Conservation (phyloP, 2,797 vertebrate genomes). For the Tarsius wallacei region DNA sequence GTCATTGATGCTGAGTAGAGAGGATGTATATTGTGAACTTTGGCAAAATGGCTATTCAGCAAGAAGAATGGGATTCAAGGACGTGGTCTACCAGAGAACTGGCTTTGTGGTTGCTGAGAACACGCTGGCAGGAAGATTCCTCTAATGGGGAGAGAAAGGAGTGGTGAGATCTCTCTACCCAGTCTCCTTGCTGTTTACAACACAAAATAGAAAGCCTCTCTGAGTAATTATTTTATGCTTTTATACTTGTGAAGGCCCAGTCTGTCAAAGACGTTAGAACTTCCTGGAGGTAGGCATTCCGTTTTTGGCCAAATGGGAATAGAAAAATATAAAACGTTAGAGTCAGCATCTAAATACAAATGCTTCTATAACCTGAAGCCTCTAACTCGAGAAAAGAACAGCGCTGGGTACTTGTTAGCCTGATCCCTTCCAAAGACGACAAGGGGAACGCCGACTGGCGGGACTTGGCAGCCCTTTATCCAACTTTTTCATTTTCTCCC, state of each 20-base stretch:
- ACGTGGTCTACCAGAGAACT: not conserved
- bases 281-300: not conserved
- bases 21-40: not conserved
- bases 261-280: constrained; percentile 1
- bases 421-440: not conserved
- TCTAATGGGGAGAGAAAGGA: not conserved
- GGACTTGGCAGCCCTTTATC: not conserved
- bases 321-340: not conserved
- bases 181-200: constrained; percentile 7
- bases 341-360: not conserved
- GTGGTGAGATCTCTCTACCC: not conserved
- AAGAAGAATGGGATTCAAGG: not conserved
- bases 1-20: constrained; percentile 4
- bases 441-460: not conserved
- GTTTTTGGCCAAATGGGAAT: constrained; percentile 26
- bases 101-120: not conserved
- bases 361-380: not conserved
- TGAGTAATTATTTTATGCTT: not conserved
- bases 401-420: not conserved
- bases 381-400: not conserved
- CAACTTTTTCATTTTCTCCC: not conserved
- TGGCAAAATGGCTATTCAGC: not conserved
- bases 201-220: not conserved
- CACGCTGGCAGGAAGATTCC: not conserved
- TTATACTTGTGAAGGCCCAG: not conserved